Base-by-base conservation (phyloP, 2,797 vertebrate species). In the Takifugu ocellatus region DNA sequence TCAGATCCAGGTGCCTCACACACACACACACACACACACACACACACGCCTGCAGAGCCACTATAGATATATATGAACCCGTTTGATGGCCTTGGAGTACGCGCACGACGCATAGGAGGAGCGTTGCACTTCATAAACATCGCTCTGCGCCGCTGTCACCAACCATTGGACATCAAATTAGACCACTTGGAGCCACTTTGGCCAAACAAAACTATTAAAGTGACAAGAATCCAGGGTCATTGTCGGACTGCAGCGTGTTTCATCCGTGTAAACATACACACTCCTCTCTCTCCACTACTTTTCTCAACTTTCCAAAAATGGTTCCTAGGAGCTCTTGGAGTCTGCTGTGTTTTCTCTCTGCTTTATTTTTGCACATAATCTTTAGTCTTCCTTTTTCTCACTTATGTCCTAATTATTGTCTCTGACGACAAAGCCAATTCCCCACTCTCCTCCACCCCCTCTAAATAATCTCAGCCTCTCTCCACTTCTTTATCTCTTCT, bases 161-260 rank as follows among this genome's bases (percentile, higher is more conserved):
- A 59, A 66, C 52, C 24, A 72, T 84, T 70, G 77, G 59, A 68
- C 63, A 66, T 88, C 84, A 84, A 81, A 83, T 86, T 82, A 87
- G 26, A 51, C 56, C 50, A 59, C 67, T 24, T 16, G 31, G 42
- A 25, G 25, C 59, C 51, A 59, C 54, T 70, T 71, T 63, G 63
- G 58, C 16, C 21, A 49, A 6, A 29, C 55, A 43, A 65, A 52
- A 48, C 36, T 50, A 68, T 65, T 49, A 62, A 47, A 74, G 72
- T 62, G 66, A 59, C 68, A 66, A 58, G 39, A 49, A 25, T 49
- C 42, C 42, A 59, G 42, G 70, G 64, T 78, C 66, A 51, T 72
- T 68, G 65, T 47, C 26, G 68, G 44, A 61, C 63, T 46, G 45
- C 33, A 66, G 57, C 49, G 66, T 61, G 59, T 45, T 11, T 12